Evolutionary conservation across 2,113 vertebrate genomes (phyloP).

Genomic region (Aldabrachelys gigantea): DNA sequence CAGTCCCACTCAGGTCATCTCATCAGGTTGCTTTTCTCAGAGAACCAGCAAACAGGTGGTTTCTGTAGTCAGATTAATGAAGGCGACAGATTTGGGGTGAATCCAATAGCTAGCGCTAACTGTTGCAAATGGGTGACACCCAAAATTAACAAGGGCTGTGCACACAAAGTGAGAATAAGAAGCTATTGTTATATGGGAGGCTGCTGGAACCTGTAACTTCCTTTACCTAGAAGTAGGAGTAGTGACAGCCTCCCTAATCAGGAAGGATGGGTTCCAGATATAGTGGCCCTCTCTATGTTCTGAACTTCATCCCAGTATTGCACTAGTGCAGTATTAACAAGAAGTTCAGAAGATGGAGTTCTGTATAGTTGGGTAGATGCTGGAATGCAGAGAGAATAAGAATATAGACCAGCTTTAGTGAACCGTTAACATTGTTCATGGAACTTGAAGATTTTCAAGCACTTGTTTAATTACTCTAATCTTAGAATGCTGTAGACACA

Average conservation of each 20-base stretch:
- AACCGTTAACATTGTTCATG: neutral
- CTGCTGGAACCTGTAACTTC: neutral
- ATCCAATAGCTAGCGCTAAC: neutral
- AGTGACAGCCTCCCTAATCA: neutral
- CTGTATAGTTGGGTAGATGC: neutral
- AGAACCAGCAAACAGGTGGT: neutral
- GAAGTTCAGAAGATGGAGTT: neutral
- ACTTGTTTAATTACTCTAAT: too few relatives aligned
- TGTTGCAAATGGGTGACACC: neutral
- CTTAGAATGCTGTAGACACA: too few relatives aligned
- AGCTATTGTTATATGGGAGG: neutral
- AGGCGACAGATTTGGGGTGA: neutral
- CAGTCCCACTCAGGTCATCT: neutral
- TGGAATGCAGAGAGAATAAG: neutral
- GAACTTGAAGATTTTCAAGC: too few relatives aligned
- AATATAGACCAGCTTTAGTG: neutral
- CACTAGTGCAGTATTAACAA: accelerated
- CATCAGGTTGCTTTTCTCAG: neutral
- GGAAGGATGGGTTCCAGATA: neutral
- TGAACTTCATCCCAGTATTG: neutral
- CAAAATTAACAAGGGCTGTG: neutral
- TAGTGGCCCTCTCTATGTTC: accelerated
- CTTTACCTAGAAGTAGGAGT: neutral
- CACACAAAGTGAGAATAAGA: neutral
- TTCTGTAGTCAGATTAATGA: neutral